Conservation (phyloP, 2,113 vertebrate species). For the Caranx melampygus region DNA sequence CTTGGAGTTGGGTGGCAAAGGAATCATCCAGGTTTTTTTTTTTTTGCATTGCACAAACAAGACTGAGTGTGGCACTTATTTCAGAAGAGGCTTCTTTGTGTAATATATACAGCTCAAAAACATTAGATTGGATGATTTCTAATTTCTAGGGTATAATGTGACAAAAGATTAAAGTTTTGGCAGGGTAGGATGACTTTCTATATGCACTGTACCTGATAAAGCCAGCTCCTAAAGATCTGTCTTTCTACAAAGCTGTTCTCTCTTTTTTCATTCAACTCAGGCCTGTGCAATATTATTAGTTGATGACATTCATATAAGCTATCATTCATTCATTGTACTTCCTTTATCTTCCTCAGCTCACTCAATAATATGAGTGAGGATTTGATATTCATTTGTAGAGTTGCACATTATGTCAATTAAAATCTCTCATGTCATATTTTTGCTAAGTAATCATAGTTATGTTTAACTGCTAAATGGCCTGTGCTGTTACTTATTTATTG, state of each 20-base stretch:
- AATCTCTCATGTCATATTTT: slow-evolving; percentile 24
- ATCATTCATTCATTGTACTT: slow-evolving; percentile 16
- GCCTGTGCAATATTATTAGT: slow-evolving; percentile 29
- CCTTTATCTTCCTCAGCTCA: not conserved
- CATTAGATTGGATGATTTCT: too few species aligned
- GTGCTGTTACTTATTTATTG: slow-evolving; percentile 49
- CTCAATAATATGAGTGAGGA: slow-evolving; percentile 11
- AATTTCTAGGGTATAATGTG: too few species aligned
- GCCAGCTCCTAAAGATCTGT: slow-evolving; percentile 14
- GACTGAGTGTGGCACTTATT: too few species aligned
- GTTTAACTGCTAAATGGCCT: not conserved
- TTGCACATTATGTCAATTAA: slow-evolving; percentile 15
- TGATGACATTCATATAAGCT: slow-evolving; percentile 41
- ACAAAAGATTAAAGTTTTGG: too few species aligned
- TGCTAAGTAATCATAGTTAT: not conserved
- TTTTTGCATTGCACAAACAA: too few species aligned
- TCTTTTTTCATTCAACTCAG: slow-evolving; percentile 28
- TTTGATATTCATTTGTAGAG: slow-evolving; percentile 18
- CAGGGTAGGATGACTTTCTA: too few species aligned
- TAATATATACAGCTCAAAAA: too few species aligned
- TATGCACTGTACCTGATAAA: not conserved
- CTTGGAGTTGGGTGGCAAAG: too few species aligned
- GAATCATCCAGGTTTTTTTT: too few species aligned
- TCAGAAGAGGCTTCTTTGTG: too few species aligned
- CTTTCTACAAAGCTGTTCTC: not conserved